phyloP scores from a whole-genome alignment of 1,140 invertebrate species.

The Cotesia chilonis region DNA sequence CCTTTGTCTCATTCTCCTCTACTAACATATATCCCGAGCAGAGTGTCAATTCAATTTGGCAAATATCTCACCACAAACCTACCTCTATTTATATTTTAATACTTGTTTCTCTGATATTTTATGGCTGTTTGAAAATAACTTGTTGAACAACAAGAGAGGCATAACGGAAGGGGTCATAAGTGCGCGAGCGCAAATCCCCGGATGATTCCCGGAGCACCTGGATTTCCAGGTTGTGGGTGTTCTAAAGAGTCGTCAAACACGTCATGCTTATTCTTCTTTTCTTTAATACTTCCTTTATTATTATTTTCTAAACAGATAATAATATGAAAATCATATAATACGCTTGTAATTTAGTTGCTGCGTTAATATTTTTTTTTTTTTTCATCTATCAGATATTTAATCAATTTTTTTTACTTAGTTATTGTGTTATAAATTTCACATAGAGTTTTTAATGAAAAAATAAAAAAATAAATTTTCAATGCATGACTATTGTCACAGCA shows the following conservation, averaged over 20 bases:
- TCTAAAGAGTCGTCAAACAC: not conserved
- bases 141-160: not conserved
- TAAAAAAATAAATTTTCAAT: too few relatives aligned
- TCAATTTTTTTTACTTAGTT: not conserved
- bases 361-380: not conserved
- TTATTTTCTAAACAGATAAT: not conserved
- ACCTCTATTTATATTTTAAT: not conserved
- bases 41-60: constrained; percentile 24
- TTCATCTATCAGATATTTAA: not conserved
- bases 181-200: constrained; percentile 40
- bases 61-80: constrained; percentile 15
- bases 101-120: not conserved
- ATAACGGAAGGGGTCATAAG: constrained; percentile 16
- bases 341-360: too few relatives aligned
- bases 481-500: too few relatives aligned
- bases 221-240: constrained; percentile 12
- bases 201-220: constrained; percentile 37
- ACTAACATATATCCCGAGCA: not conserved
- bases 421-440: not conserved
- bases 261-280: constrained; percentile 8
- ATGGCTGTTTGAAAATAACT: not conserved
- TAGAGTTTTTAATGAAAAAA: too few relatives aligned
- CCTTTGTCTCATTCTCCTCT: constrained; percentile 3
- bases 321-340: not conserved
- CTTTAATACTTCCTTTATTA: not conserved